Base-by-base conservation (phyloP, 1,140 invertebrate genomes). In the Drosophila pseudoobscura region DNA sequence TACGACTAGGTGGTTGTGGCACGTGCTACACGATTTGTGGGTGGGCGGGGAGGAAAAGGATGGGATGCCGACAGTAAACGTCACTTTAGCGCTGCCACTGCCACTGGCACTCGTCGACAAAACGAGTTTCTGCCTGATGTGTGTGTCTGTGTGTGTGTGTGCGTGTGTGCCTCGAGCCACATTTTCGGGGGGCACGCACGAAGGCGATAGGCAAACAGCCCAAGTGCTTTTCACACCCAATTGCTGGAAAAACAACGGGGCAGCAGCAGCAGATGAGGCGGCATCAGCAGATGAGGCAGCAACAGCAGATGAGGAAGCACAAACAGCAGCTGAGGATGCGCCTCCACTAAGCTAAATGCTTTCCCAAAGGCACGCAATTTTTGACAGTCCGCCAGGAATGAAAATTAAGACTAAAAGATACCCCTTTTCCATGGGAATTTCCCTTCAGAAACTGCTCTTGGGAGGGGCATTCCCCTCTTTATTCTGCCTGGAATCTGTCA, bases 171-270 rank as follows among this genome's bases (percentile, higher is more conserved):
- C 54, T 15, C 24, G 13, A 60, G 71, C 53, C 73, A 75, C 54
- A 60, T 73, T 41, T 73, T 39, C 20, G 20, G 39, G 39, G 39
- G 41, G 29, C 50, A 29, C 22, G 55, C 61, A 20, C 45, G 29
- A 35, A 47, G 41, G 41, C 49, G 43, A 22, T 46, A 65, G 77
- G 64, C 78, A 46, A 71, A 78, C 78, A 80, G 57, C 43, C 76
- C 72, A 69, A 82, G 78, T 88, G 75, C 82, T 87, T 85, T 87
- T 87, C 82, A 75, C 82, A 88, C 83, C 78, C 82, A 87, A 87
- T 87, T 78, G 57, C 64, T 82, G 74, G 54, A 78, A 75, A 50
- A 87, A 74, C 73, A 84, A 74, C 41, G 49, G 43, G 45, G 44
- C 31, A 35, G 9, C 68, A 24, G 65, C 52, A 57, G 35, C 68